Conservation (phyloP, 2,888 invertebrate genomes). For the Chymomyza procnemis region DNA sequence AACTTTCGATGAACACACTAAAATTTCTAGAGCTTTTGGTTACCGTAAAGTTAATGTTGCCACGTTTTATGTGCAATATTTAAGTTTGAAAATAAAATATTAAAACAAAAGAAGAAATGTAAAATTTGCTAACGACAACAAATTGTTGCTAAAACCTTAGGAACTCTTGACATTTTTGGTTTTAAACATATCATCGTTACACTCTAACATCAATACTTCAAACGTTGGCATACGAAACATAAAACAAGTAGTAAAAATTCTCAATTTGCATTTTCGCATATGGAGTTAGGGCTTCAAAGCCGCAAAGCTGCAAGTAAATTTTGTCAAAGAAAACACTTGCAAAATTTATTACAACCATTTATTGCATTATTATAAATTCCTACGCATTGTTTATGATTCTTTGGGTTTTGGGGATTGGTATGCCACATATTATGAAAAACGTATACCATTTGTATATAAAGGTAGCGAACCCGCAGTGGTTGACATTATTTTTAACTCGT, state of each 20-base stretch:
- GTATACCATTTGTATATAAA: background rate
- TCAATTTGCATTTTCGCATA: background rate
- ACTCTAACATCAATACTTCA: too few relatives aligned
- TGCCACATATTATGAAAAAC: background rate
- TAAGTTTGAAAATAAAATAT: too few relatives aligned
- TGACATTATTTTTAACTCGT: background rate
- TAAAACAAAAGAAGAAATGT: too few relatives aligned
- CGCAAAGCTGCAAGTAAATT: conserved; percentile 31
- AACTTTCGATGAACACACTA: too few relatives aligned
- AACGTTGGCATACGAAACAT: too few relatives aligned
- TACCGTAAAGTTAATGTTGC: too few relatives aligned
- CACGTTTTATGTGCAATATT: too few relatives aligned
- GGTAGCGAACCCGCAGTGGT: background rate
- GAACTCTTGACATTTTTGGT: too few relatives aligned
- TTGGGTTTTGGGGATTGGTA: conserved; percentile 7
- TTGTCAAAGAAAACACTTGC: conserved; percentile 62
- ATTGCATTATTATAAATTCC: conserved; percentile 14
- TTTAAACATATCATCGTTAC: too few relatives aligned
- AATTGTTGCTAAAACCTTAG: too few relatives aligned
- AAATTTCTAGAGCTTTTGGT: too few relatives aligned
- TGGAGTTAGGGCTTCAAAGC: background rate
- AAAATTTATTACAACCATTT: conserved; percentile 65
- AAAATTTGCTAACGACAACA: too few relatives aligned
- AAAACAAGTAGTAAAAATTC: background rate
- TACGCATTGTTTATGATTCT: conserved; percentile 10